phyloP scores from a whole-genome alignment of 2,888 invertebrate species.

The Cantharis flavilabris region DNA sequence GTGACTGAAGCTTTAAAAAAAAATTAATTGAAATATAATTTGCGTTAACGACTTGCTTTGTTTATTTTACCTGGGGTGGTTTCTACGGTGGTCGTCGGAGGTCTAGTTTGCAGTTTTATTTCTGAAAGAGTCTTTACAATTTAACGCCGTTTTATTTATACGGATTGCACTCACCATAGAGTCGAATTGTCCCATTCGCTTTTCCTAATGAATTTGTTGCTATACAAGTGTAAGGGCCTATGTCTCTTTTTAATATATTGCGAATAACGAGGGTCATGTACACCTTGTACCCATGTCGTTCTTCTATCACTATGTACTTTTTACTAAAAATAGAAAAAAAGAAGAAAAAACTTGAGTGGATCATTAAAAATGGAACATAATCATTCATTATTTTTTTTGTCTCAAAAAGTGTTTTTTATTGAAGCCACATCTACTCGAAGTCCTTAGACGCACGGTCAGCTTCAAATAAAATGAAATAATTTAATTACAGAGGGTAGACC shows the following conservation, averaged over 20 bases:
- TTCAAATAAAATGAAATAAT: neutral
- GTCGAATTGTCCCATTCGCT: slow-evolving; percentile 69
- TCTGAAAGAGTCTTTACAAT: slow-evolving; percentile 7
- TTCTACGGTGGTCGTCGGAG: slow-evolving; percentile 13
- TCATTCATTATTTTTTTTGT: neutral
- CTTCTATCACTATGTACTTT: slow-evolving; percentile 70
- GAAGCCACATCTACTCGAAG: neutral
- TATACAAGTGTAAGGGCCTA: slow-evolving; percentile 64
- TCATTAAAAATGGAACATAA: neutral
- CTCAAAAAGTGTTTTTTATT: neutral
- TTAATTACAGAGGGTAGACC: neutral
- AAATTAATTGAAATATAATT: neutral
- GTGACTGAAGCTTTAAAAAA: neutral
- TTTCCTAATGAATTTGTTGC: slow-evolving; percentile 74
- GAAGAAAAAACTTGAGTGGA: neutral
- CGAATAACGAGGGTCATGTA: slow-evolving; percentile 65
- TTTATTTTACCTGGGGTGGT: neutral
- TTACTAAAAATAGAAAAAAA: slow-evolving; percentile 9
- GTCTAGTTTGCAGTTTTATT: slow-evolving; percentile 18
- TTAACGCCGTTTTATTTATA: neutral
- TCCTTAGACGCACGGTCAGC: neutral
- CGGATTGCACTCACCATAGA: slow-evolving; percentile 60
- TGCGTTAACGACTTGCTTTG: neutral
- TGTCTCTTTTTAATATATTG: slow-evolving; percentile 58
- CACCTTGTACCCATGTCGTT: slow-evolving; percentile 68